phyloP scores from a whole-genome alignment of 2,797 vertebrate genomes.

The Streptopelia turtur region DNA sequence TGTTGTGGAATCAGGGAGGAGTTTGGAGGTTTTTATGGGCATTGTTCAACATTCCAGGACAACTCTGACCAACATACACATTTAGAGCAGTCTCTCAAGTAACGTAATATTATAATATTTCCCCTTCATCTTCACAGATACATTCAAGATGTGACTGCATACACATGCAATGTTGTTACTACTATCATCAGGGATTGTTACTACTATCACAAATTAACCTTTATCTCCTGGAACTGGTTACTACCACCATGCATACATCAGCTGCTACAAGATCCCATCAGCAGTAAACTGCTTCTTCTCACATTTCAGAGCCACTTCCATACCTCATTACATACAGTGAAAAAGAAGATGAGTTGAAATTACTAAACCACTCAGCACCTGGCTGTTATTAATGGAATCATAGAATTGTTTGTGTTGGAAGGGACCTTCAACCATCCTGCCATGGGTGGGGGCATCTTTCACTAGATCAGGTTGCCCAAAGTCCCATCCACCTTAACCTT shows the following conservation, averaged over 20 bases:
- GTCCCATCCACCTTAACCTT: neutral
- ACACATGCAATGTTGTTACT: neutral
- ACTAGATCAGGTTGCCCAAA: neutral
- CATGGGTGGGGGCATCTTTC: neutral
- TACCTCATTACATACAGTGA: accelerated
- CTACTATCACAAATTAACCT: neutral
- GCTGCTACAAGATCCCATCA: neutral
- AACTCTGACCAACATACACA: neutral
- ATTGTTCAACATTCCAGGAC: neutral
- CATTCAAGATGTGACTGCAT: neutral
- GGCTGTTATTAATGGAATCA: neutral
- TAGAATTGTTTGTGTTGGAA: neutral
- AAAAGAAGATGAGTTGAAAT: neutral
- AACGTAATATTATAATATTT: neutral
- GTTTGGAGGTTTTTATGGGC: neutral
- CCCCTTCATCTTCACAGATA: neutral
- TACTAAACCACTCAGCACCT: neutral
- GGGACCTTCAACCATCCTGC: neutral
- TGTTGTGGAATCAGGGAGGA: neutral
- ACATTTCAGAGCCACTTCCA: neutral
- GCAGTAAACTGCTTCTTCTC: neutral
- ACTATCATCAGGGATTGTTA: neutral
- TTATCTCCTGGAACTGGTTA: neutral
- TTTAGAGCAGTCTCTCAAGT: neutral
- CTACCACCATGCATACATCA: neutral